Evolutionary conservation across 2,113 vertebrate genomes (phyloP), one percentile per base, ranked within the genome.

Genomic region (Brachirus orientalis): DNA sequence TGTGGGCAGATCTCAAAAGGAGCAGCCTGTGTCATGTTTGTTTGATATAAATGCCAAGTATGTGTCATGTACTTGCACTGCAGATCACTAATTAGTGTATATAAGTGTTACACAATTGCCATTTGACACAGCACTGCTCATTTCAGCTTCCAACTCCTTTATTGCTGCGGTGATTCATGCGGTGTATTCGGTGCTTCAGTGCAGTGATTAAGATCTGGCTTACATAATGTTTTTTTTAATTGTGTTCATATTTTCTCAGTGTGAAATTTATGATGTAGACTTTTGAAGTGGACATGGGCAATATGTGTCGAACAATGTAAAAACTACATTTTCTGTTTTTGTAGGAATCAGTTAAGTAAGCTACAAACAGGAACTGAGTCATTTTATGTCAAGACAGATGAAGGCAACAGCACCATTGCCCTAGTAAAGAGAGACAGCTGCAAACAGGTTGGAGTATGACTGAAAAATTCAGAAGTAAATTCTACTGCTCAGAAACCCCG

Each of bases 1-100:
- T 35, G 69, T 70, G 54, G 53, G 57, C 37, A 65, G 63, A 63
- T 74, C 71, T 77, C 56, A 65, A 64, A 81, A 72, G 59, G 74
- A 85, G 75, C 81, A 78, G 63, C 57, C 63, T 20, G 62, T 67
- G 63, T 20, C 38, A 79, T 51, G 67, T 41, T 52, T 69, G 56
- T 70, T 81, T 65, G 72, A 73, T 67, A 73, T 61, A 74, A 89
- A 87, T 83, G 80, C 51, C 77, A 79, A 72, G 67, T 52, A 16
- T 73, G 82, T 82, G 75, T 84, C 79, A 69, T 17, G 65, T 82
- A 66, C 36, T 56, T 22, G 13, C 54, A 12, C 65, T 19, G 73
- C 66, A 37, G 48, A 82, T 78, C 78, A 62, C 65, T 72, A 77
- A 85, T 77, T 71, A 80, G 71, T 77, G 66, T 62, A 54, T n/a